These are phyloP conservation scores for Antedon mediterranea DNA, from an alignment of 53 echinoderm and acorn worm species.

Conservation along the genomic window DNA sequence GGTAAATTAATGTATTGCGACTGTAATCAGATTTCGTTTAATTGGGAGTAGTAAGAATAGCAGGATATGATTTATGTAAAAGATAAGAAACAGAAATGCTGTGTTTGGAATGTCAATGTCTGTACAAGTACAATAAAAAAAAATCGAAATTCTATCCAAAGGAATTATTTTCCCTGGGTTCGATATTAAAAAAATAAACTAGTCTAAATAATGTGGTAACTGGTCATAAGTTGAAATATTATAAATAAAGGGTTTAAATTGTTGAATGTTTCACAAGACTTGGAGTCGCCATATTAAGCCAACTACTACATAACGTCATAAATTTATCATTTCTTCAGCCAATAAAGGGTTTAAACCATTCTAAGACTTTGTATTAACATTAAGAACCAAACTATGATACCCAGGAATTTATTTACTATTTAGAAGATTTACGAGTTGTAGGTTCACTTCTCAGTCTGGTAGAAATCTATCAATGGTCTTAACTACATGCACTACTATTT, in stretches of 20 bases:
- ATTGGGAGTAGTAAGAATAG: neutral
- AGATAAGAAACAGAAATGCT: neutral
- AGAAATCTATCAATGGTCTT: neutral
- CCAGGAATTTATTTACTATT: neutral
- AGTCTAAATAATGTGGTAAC: no score
- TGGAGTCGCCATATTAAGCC: neutral
- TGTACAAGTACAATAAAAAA: neutral
- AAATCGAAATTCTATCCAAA: neutral
- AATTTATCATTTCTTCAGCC: neutral
- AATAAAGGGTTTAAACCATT: neutral
- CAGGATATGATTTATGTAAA: neutral
- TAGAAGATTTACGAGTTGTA: neutral
- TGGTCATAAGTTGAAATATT: neutral
- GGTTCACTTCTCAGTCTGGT: neutral
- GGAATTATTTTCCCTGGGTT: no score
- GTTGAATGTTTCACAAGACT: neutral
- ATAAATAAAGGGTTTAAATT: neutral
- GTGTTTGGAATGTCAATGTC: neutral
- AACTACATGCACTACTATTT: no score
- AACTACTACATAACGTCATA: neutral
- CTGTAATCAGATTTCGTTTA: neutral
- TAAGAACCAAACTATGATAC: neutral
- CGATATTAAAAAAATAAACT: no score
- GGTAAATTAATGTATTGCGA: no score
- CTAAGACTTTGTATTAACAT: neutral